Percentiles rank a stretch among this genome's conserved stretches.
phyloP scores from a whole-genome alignment of 2,797 vertebrate genomes.

The Phataginus tetradactyla region DNA sequence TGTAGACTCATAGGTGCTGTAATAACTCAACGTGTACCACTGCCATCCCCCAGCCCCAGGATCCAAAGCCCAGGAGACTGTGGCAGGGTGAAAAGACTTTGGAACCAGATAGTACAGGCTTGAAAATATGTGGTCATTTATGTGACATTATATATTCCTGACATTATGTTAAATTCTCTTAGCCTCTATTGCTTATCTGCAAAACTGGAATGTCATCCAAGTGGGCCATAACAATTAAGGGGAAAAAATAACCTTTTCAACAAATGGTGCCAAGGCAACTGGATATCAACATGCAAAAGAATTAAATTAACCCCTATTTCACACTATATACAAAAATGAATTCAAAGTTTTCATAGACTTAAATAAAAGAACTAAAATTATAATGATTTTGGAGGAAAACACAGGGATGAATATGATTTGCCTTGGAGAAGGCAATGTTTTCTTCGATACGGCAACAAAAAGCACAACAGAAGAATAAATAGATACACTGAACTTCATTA shows the following conservation, averaged over 20 bases:
- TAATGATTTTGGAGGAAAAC: neutral
- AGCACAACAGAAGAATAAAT: neutral
- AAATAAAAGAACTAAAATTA: neutral
- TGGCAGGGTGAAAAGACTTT: neutral
- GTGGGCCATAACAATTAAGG: neutral
- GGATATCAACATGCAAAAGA: neutral
- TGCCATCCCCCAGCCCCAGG: accelerated
- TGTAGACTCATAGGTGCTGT: neutral
- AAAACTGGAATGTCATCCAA: neutral
- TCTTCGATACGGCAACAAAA: neutral
- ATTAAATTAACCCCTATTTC: neutral
- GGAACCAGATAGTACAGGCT: neutral
- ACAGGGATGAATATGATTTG: neutral
- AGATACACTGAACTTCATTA: neutral
- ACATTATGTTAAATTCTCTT: neutral
- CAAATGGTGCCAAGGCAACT: neutral
- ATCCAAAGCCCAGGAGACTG: neutral
- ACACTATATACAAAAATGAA: neutral
- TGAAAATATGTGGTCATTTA: neutral
- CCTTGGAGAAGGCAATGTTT: neutral
- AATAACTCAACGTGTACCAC: neutral
- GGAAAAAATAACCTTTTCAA: neutral
- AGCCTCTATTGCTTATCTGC: neutral
- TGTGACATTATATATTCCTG: neutral
- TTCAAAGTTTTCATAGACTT: neutral